Evolutionary conservation across 2,888 invertebrate species (phyloP).

Genomic region (Odiellus spinosus): DNA sequence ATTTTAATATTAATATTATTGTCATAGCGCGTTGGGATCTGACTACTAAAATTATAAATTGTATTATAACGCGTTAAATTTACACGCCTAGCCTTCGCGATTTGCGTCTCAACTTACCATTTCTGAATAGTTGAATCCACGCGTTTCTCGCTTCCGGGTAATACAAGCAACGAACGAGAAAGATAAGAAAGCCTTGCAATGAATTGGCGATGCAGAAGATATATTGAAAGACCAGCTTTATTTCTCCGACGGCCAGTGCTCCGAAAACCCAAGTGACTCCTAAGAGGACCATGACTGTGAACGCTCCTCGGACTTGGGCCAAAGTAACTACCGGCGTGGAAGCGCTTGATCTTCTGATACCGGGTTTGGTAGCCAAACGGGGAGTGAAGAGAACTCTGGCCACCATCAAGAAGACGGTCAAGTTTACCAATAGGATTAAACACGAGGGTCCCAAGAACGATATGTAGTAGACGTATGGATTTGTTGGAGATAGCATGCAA

Average conservation of each 20-base stretch:
- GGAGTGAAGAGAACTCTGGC: conserved; percentile 26
- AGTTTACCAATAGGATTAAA: conserved; percentile 30
- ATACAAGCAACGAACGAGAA: conserved; percentile 24
- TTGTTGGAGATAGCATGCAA: conserved; percentile 31
- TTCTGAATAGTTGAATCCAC: conserved; percentile 20
- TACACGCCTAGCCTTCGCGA: background rate
- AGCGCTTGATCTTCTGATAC: background rate
- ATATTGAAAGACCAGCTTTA: conserved; percentile 24
- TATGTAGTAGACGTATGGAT: conserved; percentile 30
- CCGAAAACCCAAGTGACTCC: conserved; percentile 29
- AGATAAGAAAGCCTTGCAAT: conserved; percentile 28
- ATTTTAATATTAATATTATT: too few species aligned
- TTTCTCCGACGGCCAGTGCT: conserved; percentile 24
- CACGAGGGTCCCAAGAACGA: conserved; percentile 33
- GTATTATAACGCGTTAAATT: too few species aligned
- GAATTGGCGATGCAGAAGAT: conserved; percentile 28
- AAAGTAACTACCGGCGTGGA: conserved; percentile 2
- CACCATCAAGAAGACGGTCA: conserved; percentile 31
- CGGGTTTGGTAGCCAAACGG: conserved; percentile 16
- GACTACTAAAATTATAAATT: too few species aligned
- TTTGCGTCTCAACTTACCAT: conserved; percentile 18
- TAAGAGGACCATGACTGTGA: conserved; percentile 24
- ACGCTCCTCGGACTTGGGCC: conserved; percentile 22
- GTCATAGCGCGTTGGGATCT: too few species aligned
- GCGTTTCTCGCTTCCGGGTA: conserved; percentile 22